These are phyloP conservation scores for Saccopteryx bilineata DNA, from an alignment of 2,113 vertebrate species.

Conservation along the genomic window DNA sequence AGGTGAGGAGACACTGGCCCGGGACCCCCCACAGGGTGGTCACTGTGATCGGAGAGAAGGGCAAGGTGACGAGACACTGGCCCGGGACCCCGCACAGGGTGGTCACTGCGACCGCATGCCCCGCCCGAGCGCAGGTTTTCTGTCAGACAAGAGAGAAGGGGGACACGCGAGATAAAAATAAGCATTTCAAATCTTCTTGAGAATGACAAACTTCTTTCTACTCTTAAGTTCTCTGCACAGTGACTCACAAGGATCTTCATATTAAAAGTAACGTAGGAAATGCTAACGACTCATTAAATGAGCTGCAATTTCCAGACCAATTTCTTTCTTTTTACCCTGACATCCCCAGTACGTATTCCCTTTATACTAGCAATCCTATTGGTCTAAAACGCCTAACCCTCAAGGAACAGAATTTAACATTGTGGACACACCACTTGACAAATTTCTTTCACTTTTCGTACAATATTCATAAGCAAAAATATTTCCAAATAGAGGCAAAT, in stretches of 20 bases:
- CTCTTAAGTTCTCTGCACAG: neutral
- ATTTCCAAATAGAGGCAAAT: neutral
- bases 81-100: neutral
- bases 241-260: neutral
- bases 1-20: too few relatives aligned
- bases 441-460: neutral
- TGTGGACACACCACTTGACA: neutral
- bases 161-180: conserved; percentile 39
- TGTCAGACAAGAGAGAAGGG: neutral
- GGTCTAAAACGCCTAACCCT: neutral
- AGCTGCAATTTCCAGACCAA: neutral
- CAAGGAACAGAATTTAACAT: neutral
- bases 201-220: neutral
- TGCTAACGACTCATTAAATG: conserved; percentile 14
- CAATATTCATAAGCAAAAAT: neutral
- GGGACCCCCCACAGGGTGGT: too few relatives aligned
- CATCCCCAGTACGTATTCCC: neutral
- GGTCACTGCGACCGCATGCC: neutral
- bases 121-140: neutral
- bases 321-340: neutral
- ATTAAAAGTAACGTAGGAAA: conserved; percentile 26
- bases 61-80: neutral
- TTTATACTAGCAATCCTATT: neutral
- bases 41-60: neutral
- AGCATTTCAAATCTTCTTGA: conserved; percentile 30